Percentiles rank a stretch among this genome's conserved stretches.
Evolutionary conservation across 2,113 vertebrate species (phyloP).

Genomic region (Peromyscus polionotus): DNA sequence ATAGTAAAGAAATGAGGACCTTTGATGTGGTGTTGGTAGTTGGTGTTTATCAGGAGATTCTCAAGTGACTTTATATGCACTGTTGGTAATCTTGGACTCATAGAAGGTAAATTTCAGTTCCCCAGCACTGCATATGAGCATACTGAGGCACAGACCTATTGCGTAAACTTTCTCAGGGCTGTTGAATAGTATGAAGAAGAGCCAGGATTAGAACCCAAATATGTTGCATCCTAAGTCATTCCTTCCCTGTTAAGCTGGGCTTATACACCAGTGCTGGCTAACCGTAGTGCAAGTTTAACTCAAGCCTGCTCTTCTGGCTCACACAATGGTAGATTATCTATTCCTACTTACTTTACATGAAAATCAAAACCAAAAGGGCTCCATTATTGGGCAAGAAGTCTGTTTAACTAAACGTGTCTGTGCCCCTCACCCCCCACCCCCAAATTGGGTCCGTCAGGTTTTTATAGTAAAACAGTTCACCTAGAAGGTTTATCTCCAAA

Average conservation of each 20-base stretch:
- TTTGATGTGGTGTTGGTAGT: slow-evolving; percentile 15
- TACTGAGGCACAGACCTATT: not conserved
- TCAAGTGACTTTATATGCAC: not conserved
- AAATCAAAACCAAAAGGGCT: not conserved
- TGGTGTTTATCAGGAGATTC: not conserved
- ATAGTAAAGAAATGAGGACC: not conserved
- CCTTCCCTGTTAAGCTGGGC: not conserved
- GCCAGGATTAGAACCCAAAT: not conserved
- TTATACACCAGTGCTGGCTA: not conserved
- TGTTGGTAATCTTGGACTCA: not conserved
- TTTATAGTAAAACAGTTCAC: slow-evolving; percentile 31
- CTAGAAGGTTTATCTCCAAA: not conserved
- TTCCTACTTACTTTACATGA: not conserved
- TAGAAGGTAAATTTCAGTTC: not conserved
- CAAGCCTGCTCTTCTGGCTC: not conserved
- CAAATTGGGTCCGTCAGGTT: not conserved
- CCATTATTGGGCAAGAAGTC: not conserved
- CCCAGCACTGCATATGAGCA: not conserved
- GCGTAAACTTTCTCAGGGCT: slow-evolving; percentile 4
- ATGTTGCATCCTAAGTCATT: slow-evolving; percentile 31
- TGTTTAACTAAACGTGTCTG: slow-evolving; percentile 32
- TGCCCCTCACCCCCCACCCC: not conserved
- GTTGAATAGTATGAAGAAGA: slow-evolving; percentile 8
- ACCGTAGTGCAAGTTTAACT: not conserved
- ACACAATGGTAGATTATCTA: not conserved